A percentile compares a stretch with the other conserved stretches of the same genome.
phyloP scores from a whole-genome alignment of 1,140 invertebrate genomes.

The Drosophila ironensis region DNA sequence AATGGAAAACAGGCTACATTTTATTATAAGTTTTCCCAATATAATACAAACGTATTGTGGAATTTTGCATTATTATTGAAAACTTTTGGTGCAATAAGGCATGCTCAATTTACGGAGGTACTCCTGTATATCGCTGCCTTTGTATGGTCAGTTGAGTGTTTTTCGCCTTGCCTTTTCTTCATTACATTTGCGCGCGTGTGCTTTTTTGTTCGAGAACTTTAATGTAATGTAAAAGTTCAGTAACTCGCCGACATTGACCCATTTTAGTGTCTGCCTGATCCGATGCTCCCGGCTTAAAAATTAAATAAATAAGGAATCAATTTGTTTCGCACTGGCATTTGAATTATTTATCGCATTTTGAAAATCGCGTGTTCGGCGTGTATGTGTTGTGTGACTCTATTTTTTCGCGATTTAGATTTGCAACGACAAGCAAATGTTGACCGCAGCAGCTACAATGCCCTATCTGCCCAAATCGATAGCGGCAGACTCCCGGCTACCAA shows the following conservation, averaged over 20 bases:
- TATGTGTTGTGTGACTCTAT: neutral
- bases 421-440: slow-evolving; percentile 32
- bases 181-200: slow-evolving; percentile 6
- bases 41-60: too few species aligned
- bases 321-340: slow-evolving; percentile 33
- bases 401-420: neutral
- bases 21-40: too few species aligned
- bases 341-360: slow-evolving; percentile 13
- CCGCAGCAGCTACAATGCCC: slow-evolving; percentile 30
- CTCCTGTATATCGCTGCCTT: neutral
- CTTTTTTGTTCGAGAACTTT: slow-evolving; percentile 11
- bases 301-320: slow-evolving; percentile 10
- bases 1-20: too few species aligned
- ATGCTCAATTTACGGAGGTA: neutral
- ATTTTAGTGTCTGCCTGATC: slow-evolving; percentile 27
- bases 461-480: slow-evolving; percentile 29
- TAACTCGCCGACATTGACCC: slow-evolving; percentile 62
- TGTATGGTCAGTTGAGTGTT: too few species aligned
- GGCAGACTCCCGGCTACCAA: neutral
- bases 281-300: slow-evolving; percentile 9
- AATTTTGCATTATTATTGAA: neutral
- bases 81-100: neutral
- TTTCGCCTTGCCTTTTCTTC: slow-evolving; percentile 23
- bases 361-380: neutral
- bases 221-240: slow-evolving; percentile 47